These are phyloP conservation scores for Chymomyza procnemis DNA, from an alignment of 2,888 invertebrate species.

Conservation along the genomic window DNA sequence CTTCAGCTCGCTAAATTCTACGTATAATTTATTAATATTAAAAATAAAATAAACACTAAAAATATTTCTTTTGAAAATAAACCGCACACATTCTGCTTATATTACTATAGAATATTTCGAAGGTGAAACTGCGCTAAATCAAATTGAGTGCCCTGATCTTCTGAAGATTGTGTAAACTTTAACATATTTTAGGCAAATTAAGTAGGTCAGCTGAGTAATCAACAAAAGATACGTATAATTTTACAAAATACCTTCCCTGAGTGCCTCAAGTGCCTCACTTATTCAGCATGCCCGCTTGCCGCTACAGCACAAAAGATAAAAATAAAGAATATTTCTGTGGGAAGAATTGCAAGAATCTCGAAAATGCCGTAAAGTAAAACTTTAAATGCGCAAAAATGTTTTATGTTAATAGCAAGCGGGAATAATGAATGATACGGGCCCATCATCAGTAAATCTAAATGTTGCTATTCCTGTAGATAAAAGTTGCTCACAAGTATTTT, in stretches of 20 bases:
- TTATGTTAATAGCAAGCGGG: neutral
- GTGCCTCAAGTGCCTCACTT: neutral
- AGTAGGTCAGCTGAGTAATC: too few relatives aligned
- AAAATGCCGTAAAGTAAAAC: conserved; percentile 32
- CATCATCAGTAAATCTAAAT: conserved; percentile 14
- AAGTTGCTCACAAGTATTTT: neutral
- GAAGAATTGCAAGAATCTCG: conserved; percentile 9
- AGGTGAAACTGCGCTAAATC: too few relatives aligned
- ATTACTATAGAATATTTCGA: too few relatives aligned
- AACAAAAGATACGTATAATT: too few relatives aligned
- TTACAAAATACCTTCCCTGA: neutral
- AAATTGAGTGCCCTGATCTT: too few relatives aligned
- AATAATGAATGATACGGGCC: neutral
- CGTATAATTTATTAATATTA: too few relatives aligned
- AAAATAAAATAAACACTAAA: too few relatives aligned
- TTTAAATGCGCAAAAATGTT: conserved; percentile 33
- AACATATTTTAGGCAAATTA: too few relatives aligned
- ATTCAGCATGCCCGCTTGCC: neutral
- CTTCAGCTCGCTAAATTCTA: too few relatives aligned
- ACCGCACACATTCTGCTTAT: too few relatives aligned
- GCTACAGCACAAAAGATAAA: neutral
- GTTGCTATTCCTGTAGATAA: conserved; percentile 13
- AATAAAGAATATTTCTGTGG: neutral
- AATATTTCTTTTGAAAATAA: too few relatives aligned
- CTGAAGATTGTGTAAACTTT: too few relatives aligned